Evolutionary conservation across 2,113 vertebrate genomes (phyloP).

Genomic region (Tetrax tetrax): DNA sequence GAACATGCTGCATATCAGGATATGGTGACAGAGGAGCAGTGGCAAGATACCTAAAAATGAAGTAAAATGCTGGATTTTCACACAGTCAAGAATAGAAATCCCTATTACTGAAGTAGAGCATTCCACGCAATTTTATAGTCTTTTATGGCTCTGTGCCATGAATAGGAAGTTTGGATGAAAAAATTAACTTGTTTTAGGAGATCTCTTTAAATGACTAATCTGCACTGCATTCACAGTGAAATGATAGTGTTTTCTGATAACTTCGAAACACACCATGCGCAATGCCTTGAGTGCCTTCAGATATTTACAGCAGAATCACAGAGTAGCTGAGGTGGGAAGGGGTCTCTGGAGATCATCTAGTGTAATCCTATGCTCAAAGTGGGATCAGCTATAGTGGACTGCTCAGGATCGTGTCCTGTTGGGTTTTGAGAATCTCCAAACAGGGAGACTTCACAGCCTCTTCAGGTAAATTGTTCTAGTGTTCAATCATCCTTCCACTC

Average conservation of each 20-base stretch:
- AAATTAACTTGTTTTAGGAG: not conserved
- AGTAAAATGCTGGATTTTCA: not conserved
- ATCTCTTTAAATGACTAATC: not conserved
- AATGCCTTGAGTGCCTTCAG: not conserved
- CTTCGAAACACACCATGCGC: not conserved
- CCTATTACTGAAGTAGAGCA: not conserved
- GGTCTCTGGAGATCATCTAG: not conserved
- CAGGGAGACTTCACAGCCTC: not conserved
- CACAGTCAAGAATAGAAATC: not conserved
- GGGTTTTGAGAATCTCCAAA: not conserved
- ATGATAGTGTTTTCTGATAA: not conserved
- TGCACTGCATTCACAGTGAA: not conserved
- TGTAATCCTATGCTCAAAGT: not conserved
- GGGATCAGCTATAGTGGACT: not conserved
- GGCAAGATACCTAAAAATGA: not conserved
- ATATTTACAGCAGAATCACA: not conserved
- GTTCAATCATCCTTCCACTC: not conserved
- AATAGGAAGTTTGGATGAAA: not conserved
- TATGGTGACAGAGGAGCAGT: not conserved
- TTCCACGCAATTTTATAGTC: not conserved
- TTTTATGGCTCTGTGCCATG: not conserved
- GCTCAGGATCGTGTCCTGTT: not conserved
- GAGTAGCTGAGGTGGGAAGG: not conserved
- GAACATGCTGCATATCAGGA: not conserved
- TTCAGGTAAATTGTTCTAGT: not conserved